Conservation (phyloP, 2,797 vertebrate species). For the Parauchenoglanis punctatus region DNA sequence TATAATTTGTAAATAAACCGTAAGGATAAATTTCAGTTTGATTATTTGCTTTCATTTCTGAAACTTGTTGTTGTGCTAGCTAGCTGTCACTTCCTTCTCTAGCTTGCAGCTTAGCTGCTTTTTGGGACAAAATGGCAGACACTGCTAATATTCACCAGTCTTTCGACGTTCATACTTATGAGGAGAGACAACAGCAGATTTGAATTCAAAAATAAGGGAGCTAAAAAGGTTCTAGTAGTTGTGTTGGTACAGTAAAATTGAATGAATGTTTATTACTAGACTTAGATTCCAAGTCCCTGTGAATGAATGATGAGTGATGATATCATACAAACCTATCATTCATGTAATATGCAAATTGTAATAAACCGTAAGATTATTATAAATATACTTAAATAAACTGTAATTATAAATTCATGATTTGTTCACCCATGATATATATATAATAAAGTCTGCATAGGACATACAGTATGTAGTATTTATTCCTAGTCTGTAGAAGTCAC, state of each 20-base stretch:
- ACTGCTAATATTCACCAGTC: neutral
- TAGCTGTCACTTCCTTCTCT: neutral
- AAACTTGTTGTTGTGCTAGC: neutral
- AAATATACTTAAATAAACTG: too few species aligned
- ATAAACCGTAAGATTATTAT: too few species aligned
- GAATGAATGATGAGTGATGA: too few species aligned
- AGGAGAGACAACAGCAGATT: neutral
- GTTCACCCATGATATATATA: neutral
- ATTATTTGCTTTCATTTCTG: neutral
- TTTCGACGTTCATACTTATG: neutral
- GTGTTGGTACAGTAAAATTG: too few species aligned
- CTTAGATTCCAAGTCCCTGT: too few species aligned
- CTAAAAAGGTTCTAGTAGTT: too few species aligned
- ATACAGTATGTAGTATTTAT: neutral
- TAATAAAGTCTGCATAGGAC: neutral
- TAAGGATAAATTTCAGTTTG: neutral
- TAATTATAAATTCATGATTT: neutral
- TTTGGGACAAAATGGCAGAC: neutral
- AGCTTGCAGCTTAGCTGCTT: neutral
- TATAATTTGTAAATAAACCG: neutral
- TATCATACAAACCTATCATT: too few species aligned
- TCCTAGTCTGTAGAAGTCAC: constrained; percentile 13
- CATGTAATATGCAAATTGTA: too few species aligned
- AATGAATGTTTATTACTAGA: too few species aligned
- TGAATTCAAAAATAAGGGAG: too few species aligned